Evolutionary conservation across 2,113 vertebrate genomes (phyloP), one percentile per base, ranked within the genome.

Genomic region (Ramphastos sulfuratus): DNA sequence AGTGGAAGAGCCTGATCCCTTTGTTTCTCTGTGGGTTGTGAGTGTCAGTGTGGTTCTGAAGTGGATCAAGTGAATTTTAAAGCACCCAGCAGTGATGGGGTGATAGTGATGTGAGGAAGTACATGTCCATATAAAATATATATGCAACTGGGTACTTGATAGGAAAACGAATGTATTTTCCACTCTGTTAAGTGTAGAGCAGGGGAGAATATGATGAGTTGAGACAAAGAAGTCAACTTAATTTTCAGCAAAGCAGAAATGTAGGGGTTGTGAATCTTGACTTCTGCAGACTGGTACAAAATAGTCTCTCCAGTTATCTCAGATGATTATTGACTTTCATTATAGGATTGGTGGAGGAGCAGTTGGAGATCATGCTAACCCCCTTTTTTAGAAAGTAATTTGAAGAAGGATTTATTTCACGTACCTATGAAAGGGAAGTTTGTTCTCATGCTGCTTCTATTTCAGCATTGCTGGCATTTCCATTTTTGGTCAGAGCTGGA

Each of bases 401-500:
- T 86, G 70, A 71, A 66, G 79, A 87, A 91, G 73, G 76, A 84
- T 94, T 95, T 78, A 84, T 72, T 96, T 96, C 27, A 15, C 19
- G 69, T 81, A 91, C 82, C 69, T 89, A 86, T 48, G 69, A 44
- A 87, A 87, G 85, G 82, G 89, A 93, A 91, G 73, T 90, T 95
- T 87, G 91, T 96, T 94, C 79, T 95, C 82, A 72, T 83, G 91
- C 85, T 92, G 94, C 73, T 95, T 95, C 94, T 93, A 91, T 94
- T 96, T 95, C 85, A 78, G 91, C 83, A 55, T 83, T 88, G 79
- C 94, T 91, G 91, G 46, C 90, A 93, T 96, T 95, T 95, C 94
- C 94, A 92, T 94, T 94, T 95, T 96, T 96, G 95, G 95, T 95
- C 94, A 94, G 87, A 6, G n/a, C 67, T 96, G 44, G 69, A 92